Percentiles rank a stretch among this genome's conserved stretches.
These are phyloP conservation scores for Listronotus oregonensis DNA, from an alignment of 1,140 invertebrate species.

Conservation along the genomic window DNA sequence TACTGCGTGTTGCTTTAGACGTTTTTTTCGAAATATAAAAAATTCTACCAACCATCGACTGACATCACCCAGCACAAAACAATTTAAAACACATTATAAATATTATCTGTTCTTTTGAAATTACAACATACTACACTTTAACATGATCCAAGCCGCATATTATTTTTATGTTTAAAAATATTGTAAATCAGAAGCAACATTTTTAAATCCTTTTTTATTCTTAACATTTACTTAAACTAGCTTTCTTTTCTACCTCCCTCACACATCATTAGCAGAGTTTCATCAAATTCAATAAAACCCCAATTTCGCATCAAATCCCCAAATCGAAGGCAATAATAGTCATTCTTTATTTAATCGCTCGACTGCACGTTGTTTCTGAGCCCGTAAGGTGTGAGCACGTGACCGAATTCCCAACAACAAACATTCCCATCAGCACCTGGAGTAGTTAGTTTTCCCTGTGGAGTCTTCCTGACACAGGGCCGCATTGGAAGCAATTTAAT, in stretches of 20 bases:
- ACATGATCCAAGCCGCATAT: no score
- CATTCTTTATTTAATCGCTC: conserved; percentile 18
- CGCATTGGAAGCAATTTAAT: background rate
- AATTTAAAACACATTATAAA: no score
- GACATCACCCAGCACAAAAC: no score
- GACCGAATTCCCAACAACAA: conserved; percentile 27
- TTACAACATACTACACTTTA: no score
- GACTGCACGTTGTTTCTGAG: conserved; percentile 8
- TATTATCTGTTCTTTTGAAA: no score
- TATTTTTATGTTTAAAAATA: no score
- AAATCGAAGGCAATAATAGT: conserved; percentile 18
- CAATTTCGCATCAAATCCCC: conserved; percentile 17
- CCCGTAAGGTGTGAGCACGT: conserved; percentile 20
- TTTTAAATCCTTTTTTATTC: no score
- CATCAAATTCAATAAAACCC: conserved; percentile 18
- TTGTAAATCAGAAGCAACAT: no score
- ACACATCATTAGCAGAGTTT: conserved; percentile 13
- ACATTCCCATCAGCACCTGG: conserved; percentile 19
- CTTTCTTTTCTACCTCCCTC: background rate
- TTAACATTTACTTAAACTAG: background rate
- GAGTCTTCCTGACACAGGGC: background rate
- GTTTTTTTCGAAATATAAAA: no score
- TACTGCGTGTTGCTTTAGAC: no score
- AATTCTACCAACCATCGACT: no score
- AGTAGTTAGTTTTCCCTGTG: conserved; percentile 1